phyloP scores from a whole-genome alignment of 2,113 vertebrate species.

The Muscicapa adusta region DNA sequence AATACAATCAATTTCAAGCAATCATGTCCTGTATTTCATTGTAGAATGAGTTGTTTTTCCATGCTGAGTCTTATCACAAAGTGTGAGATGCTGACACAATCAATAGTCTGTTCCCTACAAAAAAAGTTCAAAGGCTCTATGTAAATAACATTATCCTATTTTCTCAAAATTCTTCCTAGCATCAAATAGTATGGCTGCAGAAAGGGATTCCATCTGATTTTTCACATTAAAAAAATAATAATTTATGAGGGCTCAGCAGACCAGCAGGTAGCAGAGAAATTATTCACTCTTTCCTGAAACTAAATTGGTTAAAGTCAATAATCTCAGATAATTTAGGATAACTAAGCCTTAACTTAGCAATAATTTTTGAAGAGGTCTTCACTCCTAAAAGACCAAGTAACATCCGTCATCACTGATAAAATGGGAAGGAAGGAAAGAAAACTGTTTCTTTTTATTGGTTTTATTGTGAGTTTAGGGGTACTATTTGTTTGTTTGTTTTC shows the following conservation, averaged over 20 bases:
- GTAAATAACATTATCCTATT: constrained; percentile 60
- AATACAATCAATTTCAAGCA: background rate
- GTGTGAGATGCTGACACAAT: constrained; percentile 54
- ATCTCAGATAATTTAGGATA: constrained; percentile 34
- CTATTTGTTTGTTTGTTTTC: background rate
- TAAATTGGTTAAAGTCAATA: constrained; percentile 42
- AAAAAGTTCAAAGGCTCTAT: constrained; percentile 45
- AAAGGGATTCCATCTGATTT: constrained; percentile 43
- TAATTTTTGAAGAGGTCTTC: background rate
- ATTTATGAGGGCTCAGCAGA: background rate
- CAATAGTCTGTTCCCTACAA: background rate
- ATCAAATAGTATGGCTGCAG: background rate
- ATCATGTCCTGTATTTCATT: constrained; percentile 13
- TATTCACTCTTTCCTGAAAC: background rate
- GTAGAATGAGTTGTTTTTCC: background rate
- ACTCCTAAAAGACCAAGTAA: background rate
- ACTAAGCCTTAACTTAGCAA: background rate
- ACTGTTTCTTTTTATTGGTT: background rate
- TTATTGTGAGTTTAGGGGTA: accelerated
- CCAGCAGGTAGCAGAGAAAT: constrained; percentile 21
- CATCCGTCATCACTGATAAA: background rate
- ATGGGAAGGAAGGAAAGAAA: background rate
- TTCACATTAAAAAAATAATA: background rate
- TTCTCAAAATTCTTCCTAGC: constrained; percentile 32
- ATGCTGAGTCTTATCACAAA: constrained; percentile 4